Percentiles rank a stretch among this genome's conserved stretches.
phyloP scores from a whole-genome alignment of 2,113 vertebrate species.

The Crotalus tigris region DNA sequence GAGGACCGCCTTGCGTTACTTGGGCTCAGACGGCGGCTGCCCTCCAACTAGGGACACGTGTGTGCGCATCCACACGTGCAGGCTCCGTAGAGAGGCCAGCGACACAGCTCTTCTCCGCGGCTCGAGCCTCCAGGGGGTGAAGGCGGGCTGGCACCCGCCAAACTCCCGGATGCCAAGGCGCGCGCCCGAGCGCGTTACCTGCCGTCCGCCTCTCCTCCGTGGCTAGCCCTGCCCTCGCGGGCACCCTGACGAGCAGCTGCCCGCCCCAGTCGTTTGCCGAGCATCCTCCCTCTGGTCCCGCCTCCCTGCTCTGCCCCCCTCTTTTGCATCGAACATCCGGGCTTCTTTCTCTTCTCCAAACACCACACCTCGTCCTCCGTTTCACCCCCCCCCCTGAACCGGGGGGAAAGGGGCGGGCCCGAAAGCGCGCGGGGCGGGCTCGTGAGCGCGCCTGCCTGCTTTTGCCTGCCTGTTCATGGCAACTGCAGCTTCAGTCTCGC shows the following conservation, averaged over 20 bases:
- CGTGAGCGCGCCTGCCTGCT: neutral
- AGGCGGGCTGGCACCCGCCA: neutral
- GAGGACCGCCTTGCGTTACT: neutral
- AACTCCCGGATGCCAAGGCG: neutral
- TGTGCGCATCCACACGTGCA: neutral
- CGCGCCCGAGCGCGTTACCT: neutral
- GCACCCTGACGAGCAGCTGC: constrained; percentile 7
- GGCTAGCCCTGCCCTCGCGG: neutral
- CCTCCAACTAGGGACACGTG: neutral
- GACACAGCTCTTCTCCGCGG: neutral
- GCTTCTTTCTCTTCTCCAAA: constrained; percentile 35
- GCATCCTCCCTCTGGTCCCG: constrained; percentile 2
- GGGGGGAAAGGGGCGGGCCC: neutral
- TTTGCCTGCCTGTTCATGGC: constrained; percentile 27
- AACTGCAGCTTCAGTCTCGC: constrained; percentile 48
- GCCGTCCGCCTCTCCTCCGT: neutral
- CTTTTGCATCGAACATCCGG: constrained; percentile 94
- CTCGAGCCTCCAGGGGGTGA: neutral
- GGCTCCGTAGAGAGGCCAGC: neutral
- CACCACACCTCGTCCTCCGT: neutral
- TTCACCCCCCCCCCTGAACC: too few relatives aligned
- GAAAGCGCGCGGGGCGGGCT: constrained; percentile 55
- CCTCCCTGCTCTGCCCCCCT: constrained; percentile 54
- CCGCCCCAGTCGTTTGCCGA: neutral
- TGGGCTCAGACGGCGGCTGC: neutral